Conservation (phyloP, 1,140 invertebrate species). For the Pachypeltis micranthus region DNA sequence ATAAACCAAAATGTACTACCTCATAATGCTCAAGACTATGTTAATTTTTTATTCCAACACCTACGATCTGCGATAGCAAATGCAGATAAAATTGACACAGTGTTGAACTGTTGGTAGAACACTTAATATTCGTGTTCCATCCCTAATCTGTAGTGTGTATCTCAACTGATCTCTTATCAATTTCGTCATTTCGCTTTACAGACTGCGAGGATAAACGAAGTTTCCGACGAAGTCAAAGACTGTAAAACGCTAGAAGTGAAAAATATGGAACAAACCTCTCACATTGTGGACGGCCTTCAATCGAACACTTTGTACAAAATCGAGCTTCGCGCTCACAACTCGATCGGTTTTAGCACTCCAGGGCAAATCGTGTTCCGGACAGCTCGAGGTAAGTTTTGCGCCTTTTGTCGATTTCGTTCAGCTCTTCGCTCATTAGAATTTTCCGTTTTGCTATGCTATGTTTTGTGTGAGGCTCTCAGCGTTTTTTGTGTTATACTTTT, state of each 20-base stretch:
- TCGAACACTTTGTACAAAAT: conserved; percentile 69
- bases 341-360: conserved; percentile 63
- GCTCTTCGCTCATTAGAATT: no score
- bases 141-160: no score
- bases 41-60: no score
- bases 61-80: no score
- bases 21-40: no score
- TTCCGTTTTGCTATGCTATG: no score
- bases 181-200: conserved; percentile 21
- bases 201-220: conserved; percentile 28
- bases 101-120: no score
- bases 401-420: background rate
- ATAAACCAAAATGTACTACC: no score
- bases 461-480: no score
- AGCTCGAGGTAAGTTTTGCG: conserved; percentile 62
- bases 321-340: conserved; percentile 72
- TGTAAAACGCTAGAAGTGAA: conserved; percentile 45
- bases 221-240: conserved; percentile 46
- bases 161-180: background rate
- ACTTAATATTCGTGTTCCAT: no score
- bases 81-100: no score
- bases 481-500: no score
- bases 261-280: conserved; percentile 45
- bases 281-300: conserved; percentile 50
- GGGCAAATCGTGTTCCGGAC: conserved; percentile 66